Evolutionary conservation across 2,113 vertebrate species (phyloP), one percentile per base, ranked within the genome.

Genomic region (Lampris megalopsis): DNA sequence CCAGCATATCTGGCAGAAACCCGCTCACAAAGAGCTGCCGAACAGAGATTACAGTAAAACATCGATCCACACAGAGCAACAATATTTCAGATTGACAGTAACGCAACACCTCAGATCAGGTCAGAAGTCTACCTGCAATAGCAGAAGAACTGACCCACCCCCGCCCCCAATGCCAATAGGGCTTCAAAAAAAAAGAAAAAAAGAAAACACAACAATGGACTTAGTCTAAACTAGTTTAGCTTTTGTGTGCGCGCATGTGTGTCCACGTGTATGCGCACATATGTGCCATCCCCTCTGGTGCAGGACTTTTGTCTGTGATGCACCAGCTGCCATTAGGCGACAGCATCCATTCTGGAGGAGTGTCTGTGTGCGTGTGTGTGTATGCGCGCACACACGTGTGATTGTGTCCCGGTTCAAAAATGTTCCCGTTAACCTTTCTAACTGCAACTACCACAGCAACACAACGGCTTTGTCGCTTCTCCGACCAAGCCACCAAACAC

Each of bases 51-150:
- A 69, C 62, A 48, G 24, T 24, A 24, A 24, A 24, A 24, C 24
- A 24, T 24, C 52, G 45, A n/a, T 57, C 42, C 52, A 64, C 66
- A 35, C 10, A 1, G 38, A 63, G 3, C 61, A 53, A 75, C 74
- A 65, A 75, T 7, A 69, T 75, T 69, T 36, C 47, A 37, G 10
- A 36, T 43, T 73, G 62, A 69, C 74, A 80, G 79, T 50, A 53
- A 70, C 64, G n/a, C 61, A 75, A 79, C 68, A 53, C 38, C 71
- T 11, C 50, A 65, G 64, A 82, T 68, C 50, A 65, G 64, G 81
- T 68, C 60, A 84, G 52, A 82, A 83, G 81, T 77, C 77, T 80
- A 86, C 86, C 78, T 85, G 86, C 80, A 77, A 85, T 73, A 77
- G 71, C 85, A 83, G 68, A 59, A 84, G 81, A 54, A 82, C 50